These are phyloP conservation scores for Drosophila cognata DNA, from an alignment of 2,888 invertebrate species.

Conservation along the genomic window DNA sequence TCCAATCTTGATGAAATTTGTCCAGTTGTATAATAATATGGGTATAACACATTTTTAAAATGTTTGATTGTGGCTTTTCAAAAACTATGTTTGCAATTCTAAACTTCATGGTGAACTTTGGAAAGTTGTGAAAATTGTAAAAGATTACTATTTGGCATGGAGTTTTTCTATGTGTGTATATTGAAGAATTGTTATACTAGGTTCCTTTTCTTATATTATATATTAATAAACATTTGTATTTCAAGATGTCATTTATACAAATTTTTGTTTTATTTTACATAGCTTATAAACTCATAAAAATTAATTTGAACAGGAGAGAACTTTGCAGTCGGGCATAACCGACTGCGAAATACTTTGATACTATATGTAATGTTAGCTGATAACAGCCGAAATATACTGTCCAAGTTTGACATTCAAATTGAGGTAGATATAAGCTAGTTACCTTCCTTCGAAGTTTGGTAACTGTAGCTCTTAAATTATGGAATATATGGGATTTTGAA, in stretches of 20 bases:
- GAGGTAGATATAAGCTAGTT: no score
- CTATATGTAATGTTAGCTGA: no score
- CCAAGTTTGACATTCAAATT: no score
- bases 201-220: not conserved
- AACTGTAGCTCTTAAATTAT: no score
- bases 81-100: not conserved
- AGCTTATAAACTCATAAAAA: not conserved
- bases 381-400: no score
- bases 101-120: not conserved
- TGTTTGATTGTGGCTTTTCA: not conserved
- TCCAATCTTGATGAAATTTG: no score
- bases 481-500: no score
- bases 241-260: not conserved
- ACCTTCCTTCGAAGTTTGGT: no score
- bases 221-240: not conserved
- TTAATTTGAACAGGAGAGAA: no score
- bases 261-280: not conserved
- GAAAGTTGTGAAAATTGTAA: not conserved
- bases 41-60: not conserved
- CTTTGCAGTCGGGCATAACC: no score
- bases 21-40: no score
- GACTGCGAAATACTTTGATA: no score
- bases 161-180: not conserved
- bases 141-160: not conserved
- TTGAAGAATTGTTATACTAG: not conserved